Evolutionary conservation across 2,888 invertebrate genomes (phyloP).

Genomic region (Caenorhabditis angaria): DNA sequence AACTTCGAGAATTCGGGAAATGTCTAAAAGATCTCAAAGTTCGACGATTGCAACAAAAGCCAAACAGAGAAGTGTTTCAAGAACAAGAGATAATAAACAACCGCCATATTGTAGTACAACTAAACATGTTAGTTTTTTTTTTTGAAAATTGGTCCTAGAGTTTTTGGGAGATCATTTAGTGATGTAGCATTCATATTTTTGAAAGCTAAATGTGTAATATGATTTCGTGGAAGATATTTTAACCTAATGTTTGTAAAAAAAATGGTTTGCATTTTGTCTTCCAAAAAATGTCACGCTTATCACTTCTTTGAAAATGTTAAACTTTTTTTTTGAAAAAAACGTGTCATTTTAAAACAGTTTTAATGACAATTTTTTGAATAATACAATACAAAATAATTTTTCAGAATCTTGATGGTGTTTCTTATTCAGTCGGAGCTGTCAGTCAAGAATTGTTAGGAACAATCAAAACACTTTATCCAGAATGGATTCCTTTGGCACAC

Average conservation of each 20-base stretch:
- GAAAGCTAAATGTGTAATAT: background rate
- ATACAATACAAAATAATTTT: background rate
- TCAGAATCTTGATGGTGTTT: conserved; percentile 15
- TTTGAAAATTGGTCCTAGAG: background rate
- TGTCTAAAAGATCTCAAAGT: background rate
- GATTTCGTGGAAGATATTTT: background rate
- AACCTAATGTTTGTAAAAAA: background rate
- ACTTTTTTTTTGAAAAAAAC: background rate
- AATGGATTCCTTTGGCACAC: conserved; percentile 29
- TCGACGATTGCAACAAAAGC: conserved; percentile 25
- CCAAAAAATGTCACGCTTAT: background rate
- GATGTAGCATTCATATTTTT: background rate
- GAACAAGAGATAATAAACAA: background rate
- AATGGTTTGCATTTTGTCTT: background rate
- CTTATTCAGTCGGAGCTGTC: conserved; percentile 24
- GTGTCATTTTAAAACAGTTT: background rate
- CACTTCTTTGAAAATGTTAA: background rate
- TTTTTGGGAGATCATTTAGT: background rate
- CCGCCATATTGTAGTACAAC: conserved; percentile 37
- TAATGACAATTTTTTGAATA: background rate
- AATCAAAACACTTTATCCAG: conserved; percentile 34
- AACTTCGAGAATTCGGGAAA: background rate
- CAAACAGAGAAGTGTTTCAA: conserved; percentile 9
- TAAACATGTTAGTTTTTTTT: background rate
- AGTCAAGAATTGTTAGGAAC: conserved; percentile 32